These are phyloP conservation scores for Cephus spinipes DNA, from an alignment of 2,888 invertebrate genomes.

Conservation along the genomic window DNA sequence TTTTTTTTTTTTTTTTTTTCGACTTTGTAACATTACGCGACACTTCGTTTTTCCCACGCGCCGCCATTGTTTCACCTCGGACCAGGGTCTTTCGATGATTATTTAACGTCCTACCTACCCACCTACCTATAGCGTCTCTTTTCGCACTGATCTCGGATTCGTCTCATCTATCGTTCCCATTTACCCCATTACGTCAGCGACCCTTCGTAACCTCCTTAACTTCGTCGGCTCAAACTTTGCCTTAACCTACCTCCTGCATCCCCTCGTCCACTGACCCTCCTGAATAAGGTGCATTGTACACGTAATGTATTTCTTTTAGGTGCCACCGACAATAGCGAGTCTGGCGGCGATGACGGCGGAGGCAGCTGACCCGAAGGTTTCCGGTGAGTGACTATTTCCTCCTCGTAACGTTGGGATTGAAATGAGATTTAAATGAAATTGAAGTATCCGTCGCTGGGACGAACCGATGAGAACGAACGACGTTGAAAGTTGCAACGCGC, in stretches of 20 bases:
- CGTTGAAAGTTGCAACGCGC: background rate
- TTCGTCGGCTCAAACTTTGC: background rate
- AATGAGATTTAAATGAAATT: constrained; percentile 47
- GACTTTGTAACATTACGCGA: background rate
- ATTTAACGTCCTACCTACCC: background rate
- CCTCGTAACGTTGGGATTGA: constrained; percentile 37
- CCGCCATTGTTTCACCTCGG: background rate
- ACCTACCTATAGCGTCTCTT: background rate
- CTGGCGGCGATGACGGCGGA: constrained; percentile 64
- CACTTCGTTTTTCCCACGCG: background rate
- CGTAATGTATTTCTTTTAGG: constrained; percentile 45
- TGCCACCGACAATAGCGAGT: constrained; percentile 63
- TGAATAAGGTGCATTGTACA: constrained; percentile 3
- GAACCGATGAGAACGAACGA: background rate
- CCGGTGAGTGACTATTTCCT: constrained; percentile 56
- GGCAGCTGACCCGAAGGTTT: constrained; percentile 64
- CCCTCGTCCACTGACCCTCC: background rate
- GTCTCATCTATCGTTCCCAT: background rate
- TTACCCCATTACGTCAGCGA: background rate
- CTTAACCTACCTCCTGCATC: background rate
- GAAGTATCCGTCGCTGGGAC: constrained; percentile 37
- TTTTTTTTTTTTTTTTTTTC: background rate
- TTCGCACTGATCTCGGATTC: background rate
- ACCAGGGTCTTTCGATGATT: background rate
- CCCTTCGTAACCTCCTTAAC: constrained; percentile 16